These are phyloP conservation scores for Tribolium castaneum DNA, from an alignment of 1,140 invertebrate species.

Conservation along the genomic window DNA sequence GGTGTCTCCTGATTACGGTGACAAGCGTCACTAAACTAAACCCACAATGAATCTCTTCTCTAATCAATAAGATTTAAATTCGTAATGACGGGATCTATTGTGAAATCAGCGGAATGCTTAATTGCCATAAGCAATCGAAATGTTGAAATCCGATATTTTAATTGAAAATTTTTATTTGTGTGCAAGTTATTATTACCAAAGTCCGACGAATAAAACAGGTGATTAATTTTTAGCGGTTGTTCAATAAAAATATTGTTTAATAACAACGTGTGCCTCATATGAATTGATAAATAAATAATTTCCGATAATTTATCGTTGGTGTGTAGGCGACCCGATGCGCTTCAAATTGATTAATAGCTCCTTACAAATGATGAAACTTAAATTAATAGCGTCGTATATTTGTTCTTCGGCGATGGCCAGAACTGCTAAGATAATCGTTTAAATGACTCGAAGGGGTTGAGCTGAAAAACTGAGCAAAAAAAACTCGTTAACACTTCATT, in stretches of 20 bases:
- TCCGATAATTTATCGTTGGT: not conserved
- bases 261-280: slow-evolving; percentile 5
- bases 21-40: not conserved
- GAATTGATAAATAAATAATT: slow-evolving; percentile 25
- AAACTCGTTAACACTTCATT: slow-evolving; percentile 39
- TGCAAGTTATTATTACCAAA: not conserved
- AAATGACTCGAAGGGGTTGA: slow-evolving; percentile 17
- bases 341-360: slow-evolving; percentile 25
- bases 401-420: not conserved
- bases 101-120: not conserved
- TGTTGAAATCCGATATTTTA: not conserved
- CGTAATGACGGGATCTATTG: not conserved
- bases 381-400: slow-evolving; percentile 28
- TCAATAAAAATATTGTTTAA: slow-evolving; percentile 6
- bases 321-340: not conserved
- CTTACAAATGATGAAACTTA: slow-evolving; percentile 37
- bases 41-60: not conserved
- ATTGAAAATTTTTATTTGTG: not conserved
- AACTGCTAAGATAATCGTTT: slow-evolving; percentile 4
- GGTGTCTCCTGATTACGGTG: not conserved
- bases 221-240: not conserved
- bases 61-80: not conserved
- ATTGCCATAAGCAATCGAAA: not conserved
- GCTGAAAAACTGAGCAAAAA: not conserved
- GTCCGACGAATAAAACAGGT: not conserved